Evolutionary conservation across 1,140 invertebrate species (phyloP).

Genomic region (Cardiocondyla obscurior): DNA sequence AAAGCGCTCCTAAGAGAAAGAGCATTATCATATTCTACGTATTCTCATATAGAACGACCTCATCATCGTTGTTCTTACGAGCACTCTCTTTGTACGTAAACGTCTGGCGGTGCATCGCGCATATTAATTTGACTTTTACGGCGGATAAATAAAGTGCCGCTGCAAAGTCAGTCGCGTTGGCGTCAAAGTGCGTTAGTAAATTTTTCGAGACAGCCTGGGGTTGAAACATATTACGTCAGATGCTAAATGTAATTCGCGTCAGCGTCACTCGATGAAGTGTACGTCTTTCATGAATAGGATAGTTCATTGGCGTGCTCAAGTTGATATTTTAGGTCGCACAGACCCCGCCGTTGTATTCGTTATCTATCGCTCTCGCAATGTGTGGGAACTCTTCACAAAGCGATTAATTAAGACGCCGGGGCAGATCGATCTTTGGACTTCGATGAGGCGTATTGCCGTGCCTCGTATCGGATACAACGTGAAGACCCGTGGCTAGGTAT

Average conservation of each 20-base stretch:
- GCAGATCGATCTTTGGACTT: conserved; percentile 40
- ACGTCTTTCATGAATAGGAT: background rate
- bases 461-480: conserved; percentile 6
- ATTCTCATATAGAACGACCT: background rate
- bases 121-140: background rate
- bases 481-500: background rate
- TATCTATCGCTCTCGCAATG: background rate
- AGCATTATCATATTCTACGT: background rate
- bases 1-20: conserved; percentile 12
- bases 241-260: background rate
- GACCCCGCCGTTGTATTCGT: background rate
- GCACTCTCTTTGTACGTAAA: background rate
- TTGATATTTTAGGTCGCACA: background rate
- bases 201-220: too few species aligned
- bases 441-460: background rate
- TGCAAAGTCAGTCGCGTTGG: background rate
- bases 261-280: background rate
- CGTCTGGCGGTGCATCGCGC: background rate
- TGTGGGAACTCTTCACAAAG: background rate
- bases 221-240: background rate
- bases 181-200: too few species aligned
- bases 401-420: conserved; percentile 57
- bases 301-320: background rate
- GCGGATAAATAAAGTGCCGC: background rate
- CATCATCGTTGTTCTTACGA: background rate